These are phyloP conservation scores for Teleogryllus occipitalis DNA, from an alignment of 1,140 invertebrate species.

Conservation along the genomic window DNA sequence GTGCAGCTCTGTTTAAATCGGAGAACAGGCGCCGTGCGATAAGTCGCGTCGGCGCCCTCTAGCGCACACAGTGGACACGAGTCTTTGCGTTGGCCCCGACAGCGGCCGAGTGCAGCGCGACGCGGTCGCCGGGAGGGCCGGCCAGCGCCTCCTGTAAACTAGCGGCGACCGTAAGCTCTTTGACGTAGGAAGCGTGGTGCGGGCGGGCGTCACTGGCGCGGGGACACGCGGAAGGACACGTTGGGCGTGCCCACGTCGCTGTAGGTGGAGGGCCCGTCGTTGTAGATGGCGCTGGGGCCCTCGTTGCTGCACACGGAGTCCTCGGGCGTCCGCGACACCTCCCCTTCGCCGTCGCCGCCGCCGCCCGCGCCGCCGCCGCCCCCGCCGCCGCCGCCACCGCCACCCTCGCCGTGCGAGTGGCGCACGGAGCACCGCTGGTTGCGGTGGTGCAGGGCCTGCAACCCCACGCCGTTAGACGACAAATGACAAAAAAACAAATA, in stretches of 20 bases:
- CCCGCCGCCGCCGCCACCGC: constrained; percentile 29
- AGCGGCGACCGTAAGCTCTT: too few relatives aligned
- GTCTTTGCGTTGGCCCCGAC: not conserved
- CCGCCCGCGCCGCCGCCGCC: not conserved
- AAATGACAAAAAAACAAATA: too few relatives aligned
- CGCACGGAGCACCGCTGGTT: constrained; percentile 37
- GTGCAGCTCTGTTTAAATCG: too few relatives aligned
- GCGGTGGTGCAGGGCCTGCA: constrained; percentile 52
- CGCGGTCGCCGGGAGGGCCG: constrained; percentile 7
- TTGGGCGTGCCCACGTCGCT: constrained; percentile 32
- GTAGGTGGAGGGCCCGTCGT: constrained; percentile 39
- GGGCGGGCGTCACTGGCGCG: constrained; percentile 18
- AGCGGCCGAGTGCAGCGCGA: not conserved
- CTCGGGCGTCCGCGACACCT: constrained; percentile 53
- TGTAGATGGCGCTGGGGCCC: constrained; percentile 49
- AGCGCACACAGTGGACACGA: not conserved
- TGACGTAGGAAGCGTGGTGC: too few relatives aligned
- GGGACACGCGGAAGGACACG: constrained; percentile 23
- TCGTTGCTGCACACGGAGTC: constrained; percentile 69
- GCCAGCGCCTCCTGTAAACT: not conserved
- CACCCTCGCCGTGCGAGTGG: constrained; percentile 26
- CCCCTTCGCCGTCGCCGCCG: constrained; percentile 51
- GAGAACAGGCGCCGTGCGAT: too few relatives aligned
- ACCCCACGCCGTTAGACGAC: too few relatives aligned
- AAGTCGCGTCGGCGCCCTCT: too few relatives aligned